These are phyloP conservation scores for Sinonovacula constricta DNA, from an alignment of 1,140 invertebrate species.

Conservation along the genomic window DNA sequence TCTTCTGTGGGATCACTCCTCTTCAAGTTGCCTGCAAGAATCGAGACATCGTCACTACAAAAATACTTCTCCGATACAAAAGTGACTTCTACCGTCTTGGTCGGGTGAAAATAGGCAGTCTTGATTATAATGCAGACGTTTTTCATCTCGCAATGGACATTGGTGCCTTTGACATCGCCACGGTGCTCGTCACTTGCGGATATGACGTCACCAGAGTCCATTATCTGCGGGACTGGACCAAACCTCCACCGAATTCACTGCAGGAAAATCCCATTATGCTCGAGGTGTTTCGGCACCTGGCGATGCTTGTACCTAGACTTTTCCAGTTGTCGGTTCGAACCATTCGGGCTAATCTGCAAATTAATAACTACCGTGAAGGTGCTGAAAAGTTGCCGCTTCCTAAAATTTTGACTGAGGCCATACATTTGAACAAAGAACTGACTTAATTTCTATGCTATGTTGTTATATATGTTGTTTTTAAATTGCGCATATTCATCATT, in stretches of 20 bases:
- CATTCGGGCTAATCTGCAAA: background rate
- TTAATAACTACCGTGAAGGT: background rate
- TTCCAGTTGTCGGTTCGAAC: slow-evolving; percentile 8
- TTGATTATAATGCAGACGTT: slow-evolving; percentile 39
- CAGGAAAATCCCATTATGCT: slow-evolving; percentile 24
- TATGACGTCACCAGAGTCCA: slow-evolving; percentile 33
- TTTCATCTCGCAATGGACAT: slow-evolving; percentile 49
- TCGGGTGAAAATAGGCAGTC: slow-evolving; percentile 22
- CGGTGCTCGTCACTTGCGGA: slow-evolving; percentile 31
- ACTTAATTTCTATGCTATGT: no score
- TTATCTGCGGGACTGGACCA: slow-evolving; percentile 40
- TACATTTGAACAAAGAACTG: slow-evolving; percentile 23
- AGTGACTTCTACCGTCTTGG: slow-evolving; percentile 44
- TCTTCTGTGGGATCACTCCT: slow-evolving; percentile 54
- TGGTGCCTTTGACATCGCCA: slow-evolving; percentile 39
- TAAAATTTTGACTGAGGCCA: slow-evolving; percentile 22
- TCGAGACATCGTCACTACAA: slow-evolving; percentile 37
- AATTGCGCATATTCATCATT: no score
- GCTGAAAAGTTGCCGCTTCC: slow-evolving; percentile 16
- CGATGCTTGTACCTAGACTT: slow-evolving; percentile 25
- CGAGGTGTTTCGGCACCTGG: slow-evolving; percentile 38
- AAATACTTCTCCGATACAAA: slow-evolving; percentile 40
- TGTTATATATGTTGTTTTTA: no score
- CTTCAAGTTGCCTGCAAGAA: slow-evolving; percentile 54
- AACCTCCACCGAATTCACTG: slow-evolving; percentile 15